These are phyloP conservation scores for Styela clava DNA, from an alignment of 23 tunicate genomes.

Conservation along the genomic window DNA sequence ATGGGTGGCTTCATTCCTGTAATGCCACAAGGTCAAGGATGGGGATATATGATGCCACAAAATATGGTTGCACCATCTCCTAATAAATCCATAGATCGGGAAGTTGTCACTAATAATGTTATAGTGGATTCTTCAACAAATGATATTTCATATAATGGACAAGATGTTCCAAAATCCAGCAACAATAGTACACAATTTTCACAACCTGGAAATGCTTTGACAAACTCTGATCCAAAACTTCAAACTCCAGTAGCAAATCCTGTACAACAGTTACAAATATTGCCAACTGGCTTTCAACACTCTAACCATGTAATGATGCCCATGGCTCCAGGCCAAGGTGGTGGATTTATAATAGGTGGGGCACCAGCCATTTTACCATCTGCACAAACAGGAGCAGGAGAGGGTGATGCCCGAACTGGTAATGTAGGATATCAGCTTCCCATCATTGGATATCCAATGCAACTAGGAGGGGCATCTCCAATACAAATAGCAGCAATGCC, in stretches of 20 bases:
- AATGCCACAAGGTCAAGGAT: background rate
- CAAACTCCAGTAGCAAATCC: background rate
- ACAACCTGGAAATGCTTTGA: background rate
- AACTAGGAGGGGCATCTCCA: background rate
- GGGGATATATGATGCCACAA: conserved; percentile 8
- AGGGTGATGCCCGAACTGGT: background rate
- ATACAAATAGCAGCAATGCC: conserved; percentile 13
- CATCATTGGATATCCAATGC: conserved; percentile 15
- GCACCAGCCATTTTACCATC: conserved; percentile 1
- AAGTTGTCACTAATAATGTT: background rate
- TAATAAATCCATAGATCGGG: background rate
- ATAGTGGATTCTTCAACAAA: background rate
- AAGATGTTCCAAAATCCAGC: background rate
- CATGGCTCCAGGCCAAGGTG: conserved; percentile 8
- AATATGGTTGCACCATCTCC: background rate
- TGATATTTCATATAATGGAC: background rate
- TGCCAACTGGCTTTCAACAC: background rate
- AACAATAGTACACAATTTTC: background rate
- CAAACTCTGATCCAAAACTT: background rate
- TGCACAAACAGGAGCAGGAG: background rate
- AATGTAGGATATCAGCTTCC: background rate
- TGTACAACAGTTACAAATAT: background rate
- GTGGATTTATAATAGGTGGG: conserved; percentile 4
- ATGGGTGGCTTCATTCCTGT: conserved; percentile 11
- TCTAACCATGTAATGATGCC: conserved; percentile 1